Conservation (phyloP, 1,140 invertebrate species). For the Psilanteris sp. region DNA sequence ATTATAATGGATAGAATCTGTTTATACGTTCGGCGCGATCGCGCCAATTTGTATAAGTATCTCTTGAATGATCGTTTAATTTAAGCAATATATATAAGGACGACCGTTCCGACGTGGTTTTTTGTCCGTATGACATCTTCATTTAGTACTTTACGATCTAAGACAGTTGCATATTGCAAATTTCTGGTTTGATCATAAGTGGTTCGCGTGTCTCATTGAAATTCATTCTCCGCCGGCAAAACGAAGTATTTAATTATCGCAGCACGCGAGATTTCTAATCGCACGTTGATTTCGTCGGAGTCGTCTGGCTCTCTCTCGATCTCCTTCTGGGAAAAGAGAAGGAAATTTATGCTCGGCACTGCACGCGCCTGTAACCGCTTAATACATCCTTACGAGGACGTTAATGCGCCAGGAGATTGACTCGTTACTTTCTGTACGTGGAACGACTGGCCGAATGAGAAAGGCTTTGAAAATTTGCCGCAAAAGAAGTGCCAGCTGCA, state of each 20-base stretch:
- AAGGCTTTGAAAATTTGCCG: constrained; percentile 41
- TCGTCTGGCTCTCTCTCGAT: constrained; percentile 40
- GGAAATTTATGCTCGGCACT: constrained; percentile 52
- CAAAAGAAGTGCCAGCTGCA: constrained; percentile 49
- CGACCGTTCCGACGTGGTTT: constrained; percentile 15
- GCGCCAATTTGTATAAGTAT: constrained; percentile 24
- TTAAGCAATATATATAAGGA: constrained; percentile 28
- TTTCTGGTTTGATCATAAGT: constrained; percentile 44
- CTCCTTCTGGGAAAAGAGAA: constrained; percentile 44
- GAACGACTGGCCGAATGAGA: constrained; percentile 40
- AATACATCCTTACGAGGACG: constrained; percentile 64
- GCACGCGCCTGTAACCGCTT: constrained; percentile 56
- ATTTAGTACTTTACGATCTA: constrained; percentile 43
- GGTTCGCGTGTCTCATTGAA: constrained; percentile 60
- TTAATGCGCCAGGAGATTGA: constrained; percentile 66
- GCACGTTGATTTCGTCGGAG: constrained; percentile 49
- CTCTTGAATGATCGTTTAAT: constrained; percentile 39
- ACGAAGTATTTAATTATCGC: constrained; percentile 61
- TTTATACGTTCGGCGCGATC: constrained; percentile 1
- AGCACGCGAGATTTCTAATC: constrained; percentile 64
- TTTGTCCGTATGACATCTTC: constrained; percentile 51
- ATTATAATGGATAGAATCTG: constrained; percentile 24
- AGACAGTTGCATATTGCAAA: constrained; percentile 54
- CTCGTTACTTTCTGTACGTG: constrained; percentile 64
- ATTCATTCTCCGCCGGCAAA: constrained; percentile 60